Base-by-base conservation (phyloP, 2,888 invertebrate genomes). In the Aspidiotus rigidus region DNA sequence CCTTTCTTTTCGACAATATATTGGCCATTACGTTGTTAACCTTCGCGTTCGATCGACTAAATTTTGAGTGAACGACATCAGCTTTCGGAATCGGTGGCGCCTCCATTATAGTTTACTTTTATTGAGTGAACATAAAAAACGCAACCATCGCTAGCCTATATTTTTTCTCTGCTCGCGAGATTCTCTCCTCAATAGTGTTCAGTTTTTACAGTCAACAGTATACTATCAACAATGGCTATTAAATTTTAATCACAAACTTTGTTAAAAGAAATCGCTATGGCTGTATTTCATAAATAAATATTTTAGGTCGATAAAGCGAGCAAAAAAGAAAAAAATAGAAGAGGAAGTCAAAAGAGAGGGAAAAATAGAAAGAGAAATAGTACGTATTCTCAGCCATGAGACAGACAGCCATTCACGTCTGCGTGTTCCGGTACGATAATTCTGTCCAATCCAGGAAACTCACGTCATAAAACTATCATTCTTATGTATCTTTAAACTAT, bases 351-450 rank as follows among this genome's bases (percentile, higher is more conserved):
- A n/a, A 28, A 62, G 49, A 13, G 9, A 16, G 53, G 7, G 44
- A 17, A 54, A 28, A 49, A 63, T 7, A 39, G 62, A 16, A 16
- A 16, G 11, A 28, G 28, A 49, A 49, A 13, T 8, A 56, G 64
- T 1, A 57, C 7, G 56, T 57, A 59, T 59, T 59, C 59, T 59
- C 59, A 59, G 28, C 59, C 13, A 49, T 53, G 64, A 64, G 64
- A 57, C 57, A 56, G 17, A 39, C 42, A 66, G 66, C 66, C 66
- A 66, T 59, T 59, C 57, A 56, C 59, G 66, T 59, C 66, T 66
- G 66, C 66, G 66, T 66, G 66, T 66, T 66, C 66, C 66, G 66
- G 66, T 66, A 66, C 66, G 66, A 66, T 66, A 66, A 66, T 66
- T 66, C 66, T 57, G 66, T 66, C 66, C 66, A 66, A 66, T 66